Percentiles rank a stretch among this genome's conserved stretches.
Conservation (phyloP, 2,888 invertebrate genomes). For the Amblyteles armatorius region DNA sequence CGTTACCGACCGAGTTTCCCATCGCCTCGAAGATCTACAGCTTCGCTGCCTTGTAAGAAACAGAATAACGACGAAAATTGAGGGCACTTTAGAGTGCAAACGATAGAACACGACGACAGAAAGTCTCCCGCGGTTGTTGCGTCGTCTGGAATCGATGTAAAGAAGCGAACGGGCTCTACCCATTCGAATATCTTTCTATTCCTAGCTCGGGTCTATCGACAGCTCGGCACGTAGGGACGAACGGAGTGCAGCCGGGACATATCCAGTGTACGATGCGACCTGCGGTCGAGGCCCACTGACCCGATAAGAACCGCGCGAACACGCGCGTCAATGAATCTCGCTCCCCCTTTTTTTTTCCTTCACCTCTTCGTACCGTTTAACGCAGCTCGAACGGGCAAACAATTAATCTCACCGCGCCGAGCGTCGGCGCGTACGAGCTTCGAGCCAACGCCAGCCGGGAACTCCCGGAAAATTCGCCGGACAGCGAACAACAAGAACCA, state of each 20-base stretch:
- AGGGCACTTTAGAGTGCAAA: too few relatives aligned
- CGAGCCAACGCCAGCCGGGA: background rate
- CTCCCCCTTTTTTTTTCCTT: background rate
- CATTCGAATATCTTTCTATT: slow-evolving; percentile 61
- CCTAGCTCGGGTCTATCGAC: slow-evolving; percentile 58
- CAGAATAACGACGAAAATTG: too few relatives aligned
- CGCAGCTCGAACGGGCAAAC: background rate
- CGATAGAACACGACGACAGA: too few relatives aligned
- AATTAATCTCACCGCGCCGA: slow-evolving; percentile 29
- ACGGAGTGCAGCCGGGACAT: slow-evolving; percentile 1
- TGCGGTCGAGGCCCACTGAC: slow-evolving; percentile 37
- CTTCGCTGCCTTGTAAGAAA: too few relatives aligned
- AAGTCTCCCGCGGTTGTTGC: too few relatives aligned
- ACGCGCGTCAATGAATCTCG: slow-evolving; percentile 9
- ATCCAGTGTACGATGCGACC: background rate
- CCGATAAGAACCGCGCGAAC: slow-evolving; percentile 34
- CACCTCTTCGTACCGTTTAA: background rate
- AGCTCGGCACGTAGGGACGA: slow-evolving; percentile 29
- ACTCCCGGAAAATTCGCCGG: background rate
- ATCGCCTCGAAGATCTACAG: too few relatives aligned
- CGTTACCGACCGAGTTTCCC: too few relatives aligned
- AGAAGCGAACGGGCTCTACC: slow-evolving; percentile 37
- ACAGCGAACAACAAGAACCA: slow-evolving; percentile 45
- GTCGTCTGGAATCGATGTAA: background rate
- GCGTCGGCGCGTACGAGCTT: slow-evolving; percentile 20